Evolutionary conservation across 92 coral and sea anemone genomes (phyloP).

Genomic region (Scolanthus callimorphus): DNA sequence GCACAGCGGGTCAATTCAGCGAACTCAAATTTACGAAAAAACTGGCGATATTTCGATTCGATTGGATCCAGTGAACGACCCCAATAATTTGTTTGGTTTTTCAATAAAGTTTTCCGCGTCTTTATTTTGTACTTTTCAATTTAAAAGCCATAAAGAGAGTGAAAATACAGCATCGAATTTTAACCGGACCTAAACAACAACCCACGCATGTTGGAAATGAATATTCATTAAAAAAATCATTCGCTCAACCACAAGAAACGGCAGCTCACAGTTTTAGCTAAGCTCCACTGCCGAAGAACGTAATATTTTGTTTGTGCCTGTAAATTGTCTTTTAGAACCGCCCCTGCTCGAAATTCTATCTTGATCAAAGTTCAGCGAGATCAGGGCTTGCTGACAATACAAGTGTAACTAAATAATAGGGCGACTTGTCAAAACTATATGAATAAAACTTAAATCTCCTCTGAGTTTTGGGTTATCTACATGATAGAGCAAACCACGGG

Average conservation of each 20-base stretch:
- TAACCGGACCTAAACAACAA: slow-evolving; percentile 17
- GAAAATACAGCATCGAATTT: slow-evolving; percentile 26
- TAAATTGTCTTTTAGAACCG: too few relatives aligned
- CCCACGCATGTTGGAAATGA: slow-evolving; percentile 45
- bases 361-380: too few relatives aligned
- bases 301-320: too few relatives aligned
- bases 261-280: too few relatives aligned
- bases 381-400: too few relatives aligned
- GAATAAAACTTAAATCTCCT: neutral
- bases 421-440: neutral
- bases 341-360: too few relatives aligned
- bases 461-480: too few relatives aligned
- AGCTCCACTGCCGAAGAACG: too few relatives aligned
- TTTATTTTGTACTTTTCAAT: slow-evolving; percentile 8
- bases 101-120: neutral
- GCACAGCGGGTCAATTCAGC: slow-evolving; percentile 51
- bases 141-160: slow-evolving; percentile 52
- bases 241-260: neutral
- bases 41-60: neutral
- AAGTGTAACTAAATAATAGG: neutral
- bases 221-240: slow-evolving; percentile 19
- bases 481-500: too few relatives aligned
- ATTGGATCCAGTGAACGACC: neutral
- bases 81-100: neutral
- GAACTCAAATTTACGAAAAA: neutral